These are phyloP conservation scores for Leiothrix lutea DNA, from an alignment of 2,113 vertebrate species.

Conservation along the genomic window DNA sequence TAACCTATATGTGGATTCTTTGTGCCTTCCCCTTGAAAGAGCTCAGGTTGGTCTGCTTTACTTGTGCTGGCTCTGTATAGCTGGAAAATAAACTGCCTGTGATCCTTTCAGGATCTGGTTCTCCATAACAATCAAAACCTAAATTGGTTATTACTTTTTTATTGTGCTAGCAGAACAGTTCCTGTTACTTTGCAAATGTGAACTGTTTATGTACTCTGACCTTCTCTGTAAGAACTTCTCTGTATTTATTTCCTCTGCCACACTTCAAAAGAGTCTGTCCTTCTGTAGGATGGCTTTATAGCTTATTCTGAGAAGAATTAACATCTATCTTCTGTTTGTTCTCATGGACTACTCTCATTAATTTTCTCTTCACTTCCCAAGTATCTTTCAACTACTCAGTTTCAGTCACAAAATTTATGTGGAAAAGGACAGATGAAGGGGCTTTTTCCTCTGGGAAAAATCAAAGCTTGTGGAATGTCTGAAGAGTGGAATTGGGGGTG, in stretches of 20 bases:
- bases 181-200: neutral
- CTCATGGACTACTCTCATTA: neutral
- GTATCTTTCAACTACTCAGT: neutral
- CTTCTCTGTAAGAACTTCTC: neutral
- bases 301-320: conserved; percentile 4
- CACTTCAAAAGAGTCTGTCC: neutral
- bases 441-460: neutral
- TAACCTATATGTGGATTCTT: neutral
- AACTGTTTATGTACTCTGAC: conserved; percentile 2
- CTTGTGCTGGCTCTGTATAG: neutral
- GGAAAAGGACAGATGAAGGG: neutral
- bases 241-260: neutral
- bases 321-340: neutral
- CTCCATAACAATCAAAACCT: neutral
- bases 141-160: neutral
- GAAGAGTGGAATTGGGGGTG: neutral
- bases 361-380: neutral
- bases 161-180: neutral
- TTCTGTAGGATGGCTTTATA: neutral
- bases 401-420: neutral
- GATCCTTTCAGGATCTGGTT: neutral
- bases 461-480: neutral
- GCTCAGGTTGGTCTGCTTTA: neutral
- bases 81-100: neutral
- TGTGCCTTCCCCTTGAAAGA: neutral